phyloP scores from a whole-genome alignment of 2,113 vertebrate species.

The Peromyscus californicus region DNA sequence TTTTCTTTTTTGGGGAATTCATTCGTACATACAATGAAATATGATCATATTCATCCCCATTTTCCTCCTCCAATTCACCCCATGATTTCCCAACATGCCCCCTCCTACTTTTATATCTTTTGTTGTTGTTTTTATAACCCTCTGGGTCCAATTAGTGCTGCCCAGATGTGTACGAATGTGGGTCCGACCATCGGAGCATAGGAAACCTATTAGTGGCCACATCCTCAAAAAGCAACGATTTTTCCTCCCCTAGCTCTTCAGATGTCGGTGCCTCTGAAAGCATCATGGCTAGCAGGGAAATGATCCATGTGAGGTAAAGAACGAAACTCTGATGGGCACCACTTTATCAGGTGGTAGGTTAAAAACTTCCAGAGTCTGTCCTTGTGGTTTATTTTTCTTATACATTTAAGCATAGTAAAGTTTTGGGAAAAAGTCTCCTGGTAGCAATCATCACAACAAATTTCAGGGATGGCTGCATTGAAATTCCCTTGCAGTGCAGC shows the following conservation, averaged over 20 bases:
- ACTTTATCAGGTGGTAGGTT: background rate
- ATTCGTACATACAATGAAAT: background rate
- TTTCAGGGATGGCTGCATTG: no score
- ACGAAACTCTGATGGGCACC: background rate
- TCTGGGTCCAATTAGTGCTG: background rate
- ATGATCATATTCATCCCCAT: background rate
- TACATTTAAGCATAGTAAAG: background rate
- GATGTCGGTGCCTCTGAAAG: background rate
- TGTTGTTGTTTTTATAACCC: background rate
- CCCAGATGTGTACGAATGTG: background rate
- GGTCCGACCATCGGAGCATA: background rate
- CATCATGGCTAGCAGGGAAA: background rate
- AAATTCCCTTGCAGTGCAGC: background rate
- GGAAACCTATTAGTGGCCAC: background rate
- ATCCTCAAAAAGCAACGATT: background rate
- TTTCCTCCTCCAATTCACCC: background rate
- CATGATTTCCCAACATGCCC: background rate
- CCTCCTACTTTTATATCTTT: background rate
- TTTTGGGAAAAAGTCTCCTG: background rate
- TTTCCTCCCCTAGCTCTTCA: background rate
- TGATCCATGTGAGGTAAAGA: background rate
- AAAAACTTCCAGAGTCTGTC: background rate
- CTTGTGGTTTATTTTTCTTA: background rate
- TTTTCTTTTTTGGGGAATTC: background rate
- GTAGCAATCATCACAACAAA: background rate